A percentile compares a stretch with the other conserved stretches of the same genome.
Conservation (phyloP, 1,140 invertebrate genomes). For the Orius insidiosus region DNA sequence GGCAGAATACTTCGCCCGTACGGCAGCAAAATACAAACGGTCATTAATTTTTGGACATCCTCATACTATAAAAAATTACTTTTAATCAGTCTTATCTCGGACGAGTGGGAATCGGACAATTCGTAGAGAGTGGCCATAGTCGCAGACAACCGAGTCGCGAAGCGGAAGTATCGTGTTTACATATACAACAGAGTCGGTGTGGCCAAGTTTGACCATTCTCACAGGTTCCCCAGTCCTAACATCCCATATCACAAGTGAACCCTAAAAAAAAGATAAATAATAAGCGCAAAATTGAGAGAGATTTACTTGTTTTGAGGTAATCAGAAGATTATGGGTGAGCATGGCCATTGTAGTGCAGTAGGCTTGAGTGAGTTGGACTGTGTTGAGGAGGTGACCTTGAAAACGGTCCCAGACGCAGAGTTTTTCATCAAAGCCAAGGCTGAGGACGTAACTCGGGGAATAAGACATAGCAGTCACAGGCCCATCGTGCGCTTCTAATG, state of each 20-base stretch:
- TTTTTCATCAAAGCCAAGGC: constrained; percentile 63
- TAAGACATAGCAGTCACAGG: constrained; percentile 66
- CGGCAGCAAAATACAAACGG: no score
- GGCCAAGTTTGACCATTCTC: constrained; percentile 63
- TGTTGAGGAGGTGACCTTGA: constrained; percentile 73
- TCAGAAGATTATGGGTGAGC: constrained; percentile 46
- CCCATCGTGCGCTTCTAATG: constrained; percentile 79
- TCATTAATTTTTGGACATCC: no score
- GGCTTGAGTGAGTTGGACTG: constrained; percentile 40
- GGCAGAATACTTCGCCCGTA: no score
- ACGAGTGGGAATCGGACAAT: constrained; percentile 81
- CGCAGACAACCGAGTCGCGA: constrained; percentile 69
- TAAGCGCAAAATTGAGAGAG: not conserved
- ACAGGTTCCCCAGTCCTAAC: constrained; percentile 73
- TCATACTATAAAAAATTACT: no score
- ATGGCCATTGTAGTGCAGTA: constrained; percentile 43
- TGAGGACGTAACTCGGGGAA: constrained; percentile 82
- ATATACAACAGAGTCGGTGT: constrained; percentile 56
- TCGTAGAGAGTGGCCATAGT: constrained; percentile 79
- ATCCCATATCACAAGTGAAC: constrained; percentile 80
- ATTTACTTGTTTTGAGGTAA: constrained; percentile 47
- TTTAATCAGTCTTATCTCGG: constrained; percentile 41
- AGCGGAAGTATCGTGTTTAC: constrained; percentile 61
- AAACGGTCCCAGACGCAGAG: constrained; percentile 91
- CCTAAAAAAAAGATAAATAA: constrained; percentile 31